phyloP scores from a whole-genome alignment of 2,113 vertebrate species.

The Engraulis encrasicolus region DNA sequence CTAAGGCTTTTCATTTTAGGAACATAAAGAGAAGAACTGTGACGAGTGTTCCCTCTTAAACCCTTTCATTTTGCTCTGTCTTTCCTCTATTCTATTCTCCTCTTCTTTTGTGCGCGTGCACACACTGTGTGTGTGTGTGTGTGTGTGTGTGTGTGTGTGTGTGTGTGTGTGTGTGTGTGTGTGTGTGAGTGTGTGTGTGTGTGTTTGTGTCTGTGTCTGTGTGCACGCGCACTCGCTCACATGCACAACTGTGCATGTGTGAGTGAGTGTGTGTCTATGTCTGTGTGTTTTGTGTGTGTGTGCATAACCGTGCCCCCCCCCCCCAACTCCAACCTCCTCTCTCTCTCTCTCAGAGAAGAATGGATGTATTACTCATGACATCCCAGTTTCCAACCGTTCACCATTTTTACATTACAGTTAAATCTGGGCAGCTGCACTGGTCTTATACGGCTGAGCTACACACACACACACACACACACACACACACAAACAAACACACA shows the following conservation, averaged over 20 bases:
- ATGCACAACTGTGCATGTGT: not conserved
- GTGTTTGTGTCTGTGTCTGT: too few relatives aligned
- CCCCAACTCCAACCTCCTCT: too few relatives aligned
- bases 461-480: too few relatives aligned
- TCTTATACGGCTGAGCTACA: conserved; percentile 99
- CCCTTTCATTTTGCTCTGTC: conserved; percentile 76
- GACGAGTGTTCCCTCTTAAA: conserved; percentile 89
- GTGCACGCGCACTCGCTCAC: too few relatives aligned
- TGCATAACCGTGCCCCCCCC: conserved; percentile 82
- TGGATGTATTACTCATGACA: conserved; percentile 99
- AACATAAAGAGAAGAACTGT: conserved; percentile 87
- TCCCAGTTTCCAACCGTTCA: conserved; percentile 98
- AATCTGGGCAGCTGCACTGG: conserved; percentile 99
- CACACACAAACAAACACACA: too few relatives aligned
- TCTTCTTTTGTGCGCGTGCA: not conserved
- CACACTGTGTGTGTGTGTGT: not conserved
- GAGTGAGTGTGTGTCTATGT: conserved; percentile 21
- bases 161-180: too few relatives aligned
- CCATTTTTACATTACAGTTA: conserved; percentile 99
- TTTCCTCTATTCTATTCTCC: conserved; percentile 63
- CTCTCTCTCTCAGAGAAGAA: too few relatives aligned
- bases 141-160: conserved; percentile 10
- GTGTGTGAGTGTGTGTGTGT: too few relatives aligned
- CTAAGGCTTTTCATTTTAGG: conserved; percentile 91
- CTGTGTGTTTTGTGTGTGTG: conserved; percentile 27